Conservation (phyloP, 1,140 invertebrate genomes). For the Nylanderia fulva region DNA sequence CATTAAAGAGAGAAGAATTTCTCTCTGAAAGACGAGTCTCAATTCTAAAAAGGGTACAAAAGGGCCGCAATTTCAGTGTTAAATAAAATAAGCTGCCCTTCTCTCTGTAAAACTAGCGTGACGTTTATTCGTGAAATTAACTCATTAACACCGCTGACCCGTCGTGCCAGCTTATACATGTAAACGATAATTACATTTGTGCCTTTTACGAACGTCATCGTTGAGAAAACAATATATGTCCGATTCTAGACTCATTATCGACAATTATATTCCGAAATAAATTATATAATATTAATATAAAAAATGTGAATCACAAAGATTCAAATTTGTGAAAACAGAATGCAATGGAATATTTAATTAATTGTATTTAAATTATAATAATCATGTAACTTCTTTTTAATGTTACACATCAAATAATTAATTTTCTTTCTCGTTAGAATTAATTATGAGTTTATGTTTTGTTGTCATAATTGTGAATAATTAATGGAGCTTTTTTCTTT, state of each 20-base stretch:
- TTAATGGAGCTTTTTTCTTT: neutral
- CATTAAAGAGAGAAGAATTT: neutral
- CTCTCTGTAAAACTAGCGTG: constrained; percentile 51
- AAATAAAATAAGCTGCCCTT: constrained; percentile 61
- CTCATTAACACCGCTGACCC: constrained; percentile 65
- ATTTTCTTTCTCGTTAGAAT: neutral
- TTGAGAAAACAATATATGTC: neutral
- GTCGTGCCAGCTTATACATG: constrained; percentile 10
- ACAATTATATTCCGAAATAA: neutral
- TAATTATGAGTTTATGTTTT: neutral
- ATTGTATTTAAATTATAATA: constrained; percentile 16
- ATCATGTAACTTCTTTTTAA: no score
- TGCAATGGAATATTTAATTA: constrained; percentile 22
- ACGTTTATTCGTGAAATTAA: constrained; percentile 53
- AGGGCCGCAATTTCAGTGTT: constrained; percentile 48
- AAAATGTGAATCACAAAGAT: neutral
- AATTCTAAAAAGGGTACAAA: constrained; percentile 26
- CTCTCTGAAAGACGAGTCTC: neutral
- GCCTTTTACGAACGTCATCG: neutral
- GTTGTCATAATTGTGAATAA: neutral
- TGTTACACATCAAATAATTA: neutral
- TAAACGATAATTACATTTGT: constrained; percentile 33
- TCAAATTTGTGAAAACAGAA: neutral
- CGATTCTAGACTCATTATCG: neutral
- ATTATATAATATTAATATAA: constrained; percentile 1